A percentile compares a stretch with the other conserved stretches of the same genome.
These are phyloP conservation scores for Heliconius himera DNA, from an alignment of 1,140 invertebrate species.

Conservation along the genomic window DNA sequence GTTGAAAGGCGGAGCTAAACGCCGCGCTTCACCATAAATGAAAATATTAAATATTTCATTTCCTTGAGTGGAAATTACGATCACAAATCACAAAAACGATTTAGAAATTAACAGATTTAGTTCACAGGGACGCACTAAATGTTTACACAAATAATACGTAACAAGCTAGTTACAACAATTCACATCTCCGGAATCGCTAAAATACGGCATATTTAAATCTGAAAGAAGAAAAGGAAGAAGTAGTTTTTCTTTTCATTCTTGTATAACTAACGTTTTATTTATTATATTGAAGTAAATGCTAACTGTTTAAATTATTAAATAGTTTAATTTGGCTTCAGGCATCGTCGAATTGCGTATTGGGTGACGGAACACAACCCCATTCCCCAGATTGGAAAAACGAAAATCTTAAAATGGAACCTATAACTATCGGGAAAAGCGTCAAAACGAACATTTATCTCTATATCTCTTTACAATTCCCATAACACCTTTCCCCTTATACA, in stretches of 20 bases:
- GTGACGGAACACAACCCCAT: no score
- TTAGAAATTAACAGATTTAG: neutral
- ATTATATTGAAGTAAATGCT: no score
- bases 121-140: constrained; percentile 1
- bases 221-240: neutral
- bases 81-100: no score
- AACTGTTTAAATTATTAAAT: neutral
- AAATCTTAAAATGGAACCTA: no score
- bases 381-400: no score
- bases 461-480: neutral
- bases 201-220: neutral
- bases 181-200: neutral
- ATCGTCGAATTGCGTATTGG: no score
- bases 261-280: neutral
- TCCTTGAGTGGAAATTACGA: no score
- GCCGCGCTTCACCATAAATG: no score
- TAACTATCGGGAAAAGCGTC: no score
- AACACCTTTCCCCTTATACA: neutral
- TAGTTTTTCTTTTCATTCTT: neutral
- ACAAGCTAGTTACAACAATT: constrained; percentile 32
- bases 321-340: neutral
- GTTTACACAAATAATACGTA: constrained; percentile 36
- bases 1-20: no score
- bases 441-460: neutral
- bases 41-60: no score